Evolutionary conservation across 2,113 vertebrate species (phyloP).

Genomic region (Coptodon bakossiorum): DNA sequence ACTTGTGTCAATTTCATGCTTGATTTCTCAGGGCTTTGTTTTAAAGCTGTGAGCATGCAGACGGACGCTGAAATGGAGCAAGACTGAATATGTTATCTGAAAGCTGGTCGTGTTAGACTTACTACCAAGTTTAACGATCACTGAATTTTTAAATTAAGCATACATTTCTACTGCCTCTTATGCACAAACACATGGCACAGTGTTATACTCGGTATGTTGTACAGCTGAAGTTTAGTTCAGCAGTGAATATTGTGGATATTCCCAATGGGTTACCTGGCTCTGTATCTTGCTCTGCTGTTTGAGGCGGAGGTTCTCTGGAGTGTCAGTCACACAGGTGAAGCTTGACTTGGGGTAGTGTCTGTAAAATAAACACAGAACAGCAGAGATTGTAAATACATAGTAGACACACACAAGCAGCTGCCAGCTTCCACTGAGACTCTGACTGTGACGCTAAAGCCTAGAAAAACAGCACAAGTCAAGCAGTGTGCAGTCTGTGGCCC

Average conservation of each 20-base stretch:
- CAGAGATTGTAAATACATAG: background rate
- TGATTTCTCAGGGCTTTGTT: background rate
- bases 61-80: background rate
- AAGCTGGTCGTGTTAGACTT: background rate
- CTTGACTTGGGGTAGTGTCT: slow-evolving; percentile 97
- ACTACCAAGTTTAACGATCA: accelerated
- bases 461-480: slow-evolving; percentile 28
- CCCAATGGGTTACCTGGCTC: slow-evolving; percentile 81
- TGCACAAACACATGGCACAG: background rate
- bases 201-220: background rate
- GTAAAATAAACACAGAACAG: slow-evolving; percentile 41
- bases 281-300: slow-evolving; percentile 96
- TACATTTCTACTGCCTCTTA: background rate
- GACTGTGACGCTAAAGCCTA: background rate
- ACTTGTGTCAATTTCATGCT: background rate
- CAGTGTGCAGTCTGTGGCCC: slow-evolving; percentile 33
- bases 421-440: background rate
- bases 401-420: background rate
- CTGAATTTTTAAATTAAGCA: background rate
- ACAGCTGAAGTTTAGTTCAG: background rate
- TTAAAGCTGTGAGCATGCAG: background rate
- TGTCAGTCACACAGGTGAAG: slow-evolving; percentile 94
- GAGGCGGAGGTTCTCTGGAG: slow-evolving; percentile 94
- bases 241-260: background rate
- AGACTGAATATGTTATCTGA: background rate